Evolutionary conservation across 1,140 invertebrate species (phyloP).

Genomic region (Leptopilina boulardi): DNA sequence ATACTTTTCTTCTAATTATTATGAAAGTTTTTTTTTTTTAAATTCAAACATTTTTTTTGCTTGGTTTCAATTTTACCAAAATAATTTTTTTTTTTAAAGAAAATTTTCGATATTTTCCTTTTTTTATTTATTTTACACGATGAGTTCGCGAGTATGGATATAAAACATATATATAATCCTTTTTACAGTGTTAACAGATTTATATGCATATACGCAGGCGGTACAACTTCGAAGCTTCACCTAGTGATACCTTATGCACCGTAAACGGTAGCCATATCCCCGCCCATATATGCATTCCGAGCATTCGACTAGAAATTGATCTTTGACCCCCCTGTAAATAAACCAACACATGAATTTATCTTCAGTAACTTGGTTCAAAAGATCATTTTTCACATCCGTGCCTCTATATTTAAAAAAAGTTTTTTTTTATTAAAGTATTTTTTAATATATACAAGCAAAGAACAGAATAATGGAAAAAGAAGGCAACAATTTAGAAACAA

Average conservation of each 20-base stretch:
- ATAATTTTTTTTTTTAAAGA: background rate
- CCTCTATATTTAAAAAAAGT: too few species aligned
- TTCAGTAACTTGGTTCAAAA: background rate
- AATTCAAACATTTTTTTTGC: too few species aligned
- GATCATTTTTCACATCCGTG: background rate
- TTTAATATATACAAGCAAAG: too few species aligned
- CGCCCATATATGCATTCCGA: conserved; percentile 49
- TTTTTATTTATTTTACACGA: conserved; percentile 40
- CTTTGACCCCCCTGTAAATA: conserved; percentile 52
- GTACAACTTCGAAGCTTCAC: conserved; percentile 45
- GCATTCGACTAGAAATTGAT: conserved; percentile 52
- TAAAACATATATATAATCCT: conserved; percentile 42
- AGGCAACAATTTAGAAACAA: too few species aligned
- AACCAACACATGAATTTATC: conserved; percentile 39
- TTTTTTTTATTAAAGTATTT: too few species aligned
- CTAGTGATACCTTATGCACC: conserved; percentile 49
- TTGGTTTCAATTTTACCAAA: too few species aligned
- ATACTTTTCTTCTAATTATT: too few species aligned
- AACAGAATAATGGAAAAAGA: too few species aligned
- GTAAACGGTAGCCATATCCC: conserved; percentile 55
- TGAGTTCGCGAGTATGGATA: conserved; percentile 31
- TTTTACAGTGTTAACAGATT: conserved; percentile 33
- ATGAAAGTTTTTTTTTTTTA: too few species aligned
- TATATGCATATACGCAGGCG: conserved; percentile 45
- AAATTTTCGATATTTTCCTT: conserved; percentile 17